These are phyloP conservation scores for Andrena marginata DNA, from an alignment of 2,888 invertebrate genomes.

Conservation along the genomic window DNA sequence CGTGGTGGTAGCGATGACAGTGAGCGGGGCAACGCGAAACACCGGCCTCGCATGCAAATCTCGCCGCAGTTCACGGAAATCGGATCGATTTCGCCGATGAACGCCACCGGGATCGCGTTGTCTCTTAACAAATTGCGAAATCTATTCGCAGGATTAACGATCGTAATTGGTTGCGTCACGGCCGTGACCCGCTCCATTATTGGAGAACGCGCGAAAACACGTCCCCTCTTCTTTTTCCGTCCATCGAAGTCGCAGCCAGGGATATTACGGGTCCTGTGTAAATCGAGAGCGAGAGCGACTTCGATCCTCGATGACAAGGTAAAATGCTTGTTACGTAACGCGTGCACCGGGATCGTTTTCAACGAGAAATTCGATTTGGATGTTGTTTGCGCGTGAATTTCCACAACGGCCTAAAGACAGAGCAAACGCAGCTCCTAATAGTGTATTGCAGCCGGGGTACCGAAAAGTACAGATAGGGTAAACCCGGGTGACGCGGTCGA, in stretches of 20 bases:
- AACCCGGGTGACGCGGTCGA: too few relatives aligned
- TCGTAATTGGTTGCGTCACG: not conserved
- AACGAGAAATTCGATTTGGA: not conserved
- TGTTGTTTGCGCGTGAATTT: not conserved
- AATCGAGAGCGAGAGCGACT: not conserved
- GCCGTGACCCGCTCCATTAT: not conserved
- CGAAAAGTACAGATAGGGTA: too few relatives aligned
- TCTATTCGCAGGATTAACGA: not conserved
- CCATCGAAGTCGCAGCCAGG: not conserved
- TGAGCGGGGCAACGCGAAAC: slow-evolving; percentile 16
- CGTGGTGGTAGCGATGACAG: slow-evolving; percentile 22
- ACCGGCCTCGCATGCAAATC: slow-evolving; percentile 20
- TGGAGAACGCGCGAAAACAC: not conserved
- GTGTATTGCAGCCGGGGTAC: not conserved
- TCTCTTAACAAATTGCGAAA: not conserved
- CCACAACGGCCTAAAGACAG: not conserved
- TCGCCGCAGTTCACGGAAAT: slow-evolving; percentile 17
- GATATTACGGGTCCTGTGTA: not conserved
- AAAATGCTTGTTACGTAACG: not conserved
- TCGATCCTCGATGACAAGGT: not conserved
- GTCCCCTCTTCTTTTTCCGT: not conserved
- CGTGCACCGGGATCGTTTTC: not conserved
- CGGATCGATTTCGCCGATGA: not conserved
- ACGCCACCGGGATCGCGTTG: not conserved
- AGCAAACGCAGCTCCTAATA: not conserved